phyloP scores from a whole-genome alignment of 1,140 invertebrate genomes.

The Danaus plexippus region DNA sequence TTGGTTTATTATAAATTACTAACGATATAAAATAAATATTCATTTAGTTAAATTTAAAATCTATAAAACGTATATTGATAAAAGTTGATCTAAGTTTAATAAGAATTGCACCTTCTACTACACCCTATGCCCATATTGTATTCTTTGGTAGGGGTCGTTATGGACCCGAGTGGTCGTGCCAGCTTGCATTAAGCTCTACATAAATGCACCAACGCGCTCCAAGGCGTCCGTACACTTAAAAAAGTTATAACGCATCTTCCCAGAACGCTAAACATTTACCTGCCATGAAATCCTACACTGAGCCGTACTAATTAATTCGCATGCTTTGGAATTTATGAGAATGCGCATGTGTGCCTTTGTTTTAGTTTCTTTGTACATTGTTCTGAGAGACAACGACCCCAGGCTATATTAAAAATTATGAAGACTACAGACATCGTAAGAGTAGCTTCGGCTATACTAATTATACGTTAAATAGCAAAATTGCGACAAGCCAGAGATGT shows the following conservation, averaged over 20 bases:
- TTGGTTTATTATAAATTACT: too few species aligned
- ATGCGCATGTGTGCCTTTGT: conserved; percentile 22
- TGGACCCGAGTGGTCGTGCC: conserved; percentile 40
- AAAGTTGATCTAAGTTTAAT: too few species aligned
- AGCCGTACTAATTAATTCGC: conserved; percentile 36
- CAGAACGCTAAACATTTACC: conserved; percentile 19
- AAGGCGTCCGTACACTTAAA: conserved; percentile 33
- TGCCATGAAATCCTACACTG: conserved; percentile 23
- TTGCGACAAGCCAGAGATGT: too few species aligned
- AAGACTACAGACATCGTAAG: conserved; percentile 6
- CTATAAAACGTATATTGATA: too few species aligned
- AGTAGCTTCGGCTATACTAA: not conserved
- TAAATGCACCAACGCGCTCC: conserved; percentile 52
- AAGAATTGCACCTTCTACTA: too few species aligned
- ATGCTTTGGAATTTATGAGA: conserved; percentile 23
- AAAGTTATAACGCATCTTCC: conserved; percentile 32
- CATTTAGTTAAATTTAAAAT: too few species aligned
- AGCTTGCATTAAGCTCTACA: conserved; percentile 58
- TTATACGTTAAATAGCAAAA: too few species aligned
- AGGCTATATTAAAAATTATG: conserved; percentile 33
- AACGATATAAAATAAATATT: too few species aligned
- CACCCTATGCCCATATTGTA: conserved; percentile 6
- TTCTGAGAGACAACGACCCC: conserved; percentile 22
- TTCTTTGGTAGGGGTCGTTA: conserved; percentile 45
- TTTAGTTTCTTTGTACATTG: conserved; percentile 25